Conservation (phyloP, 2,888 invertebrate species). For the Apodemia mormo region DNA sequence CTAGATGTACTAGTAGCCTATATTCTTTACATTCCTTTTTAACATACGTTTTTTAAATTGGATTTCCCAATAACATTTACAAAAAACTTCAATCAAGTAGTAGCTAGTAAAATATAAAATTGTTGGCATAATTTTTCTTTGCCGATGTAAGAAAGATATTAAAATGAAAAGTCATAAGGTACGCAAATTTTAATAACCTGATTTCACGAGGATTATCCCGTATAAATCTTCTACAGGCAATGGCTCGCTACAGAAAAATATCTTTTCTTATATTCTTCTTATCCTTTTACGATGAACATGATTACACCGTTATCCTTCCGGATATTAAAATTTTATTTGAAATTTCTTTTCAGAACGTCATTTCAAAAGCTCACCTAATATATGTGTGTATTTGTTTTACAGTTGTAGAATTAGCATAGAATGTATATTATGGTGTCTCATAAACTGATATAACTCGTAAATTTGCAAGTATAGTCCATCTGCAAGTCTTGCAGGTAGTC, state of each 20-base stretch:
- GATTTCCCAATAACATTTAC: too few species aligned
- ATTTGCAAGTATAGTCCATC: too few species aligned
- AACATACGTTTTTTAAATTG: too few species aligned
- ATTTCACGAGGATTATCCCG: slow-evolving; percentile 30
- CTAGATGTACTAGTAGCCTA: too few species aligned
- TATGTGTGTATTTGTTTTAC: too few species aligned
- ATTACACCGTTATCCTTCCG: neutral
- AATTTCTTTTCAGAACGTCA: neutral
- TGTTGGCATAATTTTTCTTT: slow-evolving; percentile 18
- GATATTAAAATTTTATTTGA: neutral
- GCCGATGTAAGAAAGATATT: slow-evolving; percentile 20
- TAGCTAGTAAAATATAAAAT: slow-evolving; percentile 10
- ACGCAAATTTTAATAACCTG: slow-evolving; percentile 33
- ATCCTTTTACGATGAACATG: slow-evolving; percentile 1
- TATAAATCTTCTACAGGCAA: slow-evolving; percentile 31
- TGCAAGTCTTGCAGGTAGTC: too few species aligned
- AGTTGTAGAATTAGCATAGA: too few species aligned
- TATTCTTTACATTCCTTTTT: too few species aligned
- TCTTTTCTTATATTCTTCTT: slow-evolving; percentile 21
- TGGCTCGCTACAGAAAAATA: slow-evolving; percentile 24
- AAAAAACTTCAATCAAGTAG: too few species aligned
- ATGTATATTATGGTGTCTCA: too few species aligned
- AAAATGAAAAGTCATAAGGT: slow-evolving; percentile 28
- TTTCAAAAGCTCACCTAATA: too few species aligned
- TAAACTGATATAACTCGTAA: too few species aligned